Evolutionary conservation across 1,140 invertebrate species (phyloP).

Genomic region (Zaprionus gabonicus): DNA sequence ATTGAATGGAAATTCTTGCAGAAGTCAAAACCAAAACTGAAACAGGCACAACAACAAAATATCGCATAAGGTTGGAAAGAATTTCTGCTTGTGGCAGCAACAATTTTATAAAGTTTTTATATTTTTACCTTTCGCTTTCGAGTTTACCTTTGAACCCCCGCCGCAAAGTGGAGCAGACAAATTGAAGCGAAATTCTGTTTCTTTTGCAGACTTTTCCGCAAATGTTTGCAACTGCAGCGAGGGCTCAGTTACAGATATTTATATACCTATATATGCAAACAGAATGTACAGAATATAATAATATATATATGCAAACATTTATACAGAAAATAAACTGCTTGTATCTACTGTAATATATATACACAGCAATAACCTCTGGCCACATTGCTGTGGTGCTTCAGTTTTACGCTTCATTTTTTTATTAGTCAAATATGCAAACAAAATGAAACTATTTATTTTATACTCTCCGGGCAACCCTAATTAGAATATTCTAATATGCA

Average conservation of each 20-base stretch:
- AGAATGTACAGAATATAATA: too few relatives aligned
- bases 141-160: constrained; percentile 21
- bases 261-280: neutral
- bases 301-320: neutral
- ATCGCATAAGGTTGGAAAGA: neutral
- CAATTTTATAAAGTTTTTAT: constrained; percentile 22
- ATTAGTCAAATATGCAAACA: neutral
- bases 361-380: neutral
- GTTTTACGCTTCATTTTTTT: constrained; percentile 1
- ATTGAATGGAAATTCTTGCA: constrained; percentile 20
- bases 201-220: neutral
- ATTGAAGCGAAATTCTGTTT: neutral
- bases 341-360: neutral
- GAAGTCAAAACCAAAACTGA: constrained; percentile 10
- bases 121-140: constrained; percentile 1
- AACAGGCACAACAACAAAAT: neutral
- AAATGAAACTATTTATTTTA: neutral
- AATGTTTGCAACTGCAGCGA: neutral
- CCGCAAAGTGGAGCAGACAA: neutral
- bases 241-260: neutral
- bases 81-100: constrained; percentile 41
- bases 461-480: neutral
- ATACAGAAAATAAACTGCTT: neutral
- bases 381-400: neutral
- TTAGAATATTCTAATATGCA: constrained; percentile 14